Evolutionary conservation across 1,140 invertebrate genomes (phyloP), one percentile per base, ranked within the genome.

Genomic region (Samia ricini): DNA sequence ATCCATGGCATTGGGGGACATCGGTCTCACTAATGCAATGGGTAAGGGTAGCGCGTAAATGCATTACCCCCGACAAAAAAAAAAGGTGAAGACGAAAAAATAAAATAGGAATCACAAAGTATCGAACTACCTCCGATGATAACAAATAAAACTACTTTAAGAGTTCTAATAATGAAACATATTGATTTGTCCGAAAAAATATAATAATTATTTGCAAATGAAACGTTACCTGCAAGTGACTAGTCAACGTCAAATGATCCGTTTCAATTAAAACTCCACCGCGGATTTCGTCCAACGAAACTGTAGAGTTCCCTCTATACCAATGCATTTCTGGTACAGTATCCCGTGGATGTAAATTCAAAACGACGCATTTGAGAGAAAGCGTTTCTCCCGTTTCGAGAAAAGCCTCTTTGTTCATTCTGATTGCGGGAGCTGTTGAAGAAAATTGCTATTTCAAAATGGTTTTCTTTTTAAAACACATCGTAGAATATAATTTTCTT

Each of bases 181-280:
- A n/a, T n/a, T n/a, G n/a, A n/a, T n/a, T n/a, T n/a, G n/a, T n/a
- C n/a, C 1, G 26, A 29, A 29, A 8, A 29, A 10, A 29, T 8
- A 5, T 29, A 29, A n/a, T n/a, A 10, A 29, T 29, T 29, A 29
- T 29, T 5, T 29, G 26, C 26, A 4, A 2, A 51, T 20, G 21
- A 18, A 24, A 56, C 26, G n/a, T 71, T 75, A 88, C 85, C 77
- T 89, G 87, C 66, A 89, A 77, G 65, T 89, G 82, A 60, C 82
- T 87, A 0, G 81, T 83, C 8, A 88, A 64, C 4, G 81, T 85
- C 42, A 86, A 57, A 55, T 83, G 80, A 58, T 89, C 87, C 4
- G 87, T 88, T 62, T 89, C 87, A 12, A 89, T 74, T 0, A 85
- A 69, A 4, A 89, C 82, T 4, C 87, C 85, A 1, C 85, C 85